Conservation (phyloP, 2,888 invertebrate genomes). For the Lypha dubia region DNA sequence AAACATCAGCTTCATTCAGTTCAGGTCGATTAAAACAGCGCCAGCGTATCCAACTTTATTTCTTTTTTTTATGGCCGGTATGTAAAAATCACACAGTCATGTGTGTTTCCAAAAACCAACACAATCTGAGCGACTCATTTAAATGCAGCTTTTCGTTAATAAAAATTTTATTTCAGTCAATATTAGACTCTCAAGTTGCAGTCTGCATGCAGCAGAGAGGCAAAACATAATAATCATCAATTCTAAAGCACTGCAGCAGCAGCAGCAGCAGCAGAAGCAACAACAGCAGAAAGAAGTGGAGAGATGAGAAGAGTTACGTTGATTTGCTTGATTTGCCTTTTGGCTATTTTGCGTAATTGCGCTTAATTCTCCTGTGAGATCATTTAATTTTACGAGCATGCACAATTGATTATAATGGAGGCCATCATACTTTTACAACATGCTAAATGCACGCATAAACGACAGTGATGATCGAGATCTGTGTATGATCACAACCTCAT, state of each 20-base stretch:
- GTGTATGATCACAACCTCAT: conserved; percentile 19
- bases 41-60: conserved; percentile 55
- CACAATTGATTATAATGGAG: conserved; percentile 83
- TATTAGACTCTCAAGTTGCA: conserved; percentile 20
- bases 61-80: conserved; percentile 20
- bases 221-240: conserved; percentile 24
- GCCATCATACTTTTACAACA: conserved; percentile 82
- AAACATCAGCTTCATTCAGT: conserved; percentile 39
- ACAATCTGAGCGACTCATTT: conserved; percentile 41
- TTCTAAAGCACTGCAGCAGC: neutral
- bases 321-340: conserved; percentile 71
- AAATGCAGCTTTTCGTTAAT: conserved; percentile 10
- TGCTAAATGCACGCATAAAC: conserved; percentile 80
- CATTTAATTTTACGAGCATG: conserved; percentile 83
- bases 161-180: conserved; percentile 23
- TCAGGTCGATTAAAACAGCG: conserved; percentile 58
- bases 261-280: too few relatives aligned
- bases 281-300: neutral
- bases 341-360: conserved; percentile 81
- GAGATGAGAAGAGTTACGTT: conserved; percentile 33
- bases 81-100: conserved; percentile 9
- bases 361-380: conserved; percentile 83
- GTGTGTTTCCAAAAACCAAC: conserved; percentile 33
- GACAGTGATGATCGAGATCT: conserved; percentile 70
- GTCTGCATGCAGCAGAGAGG: neutral